Base-by-base conservation (phyloP, 2,113 vertebrate genomes). In the Chinchilla lanigera region DNA sequence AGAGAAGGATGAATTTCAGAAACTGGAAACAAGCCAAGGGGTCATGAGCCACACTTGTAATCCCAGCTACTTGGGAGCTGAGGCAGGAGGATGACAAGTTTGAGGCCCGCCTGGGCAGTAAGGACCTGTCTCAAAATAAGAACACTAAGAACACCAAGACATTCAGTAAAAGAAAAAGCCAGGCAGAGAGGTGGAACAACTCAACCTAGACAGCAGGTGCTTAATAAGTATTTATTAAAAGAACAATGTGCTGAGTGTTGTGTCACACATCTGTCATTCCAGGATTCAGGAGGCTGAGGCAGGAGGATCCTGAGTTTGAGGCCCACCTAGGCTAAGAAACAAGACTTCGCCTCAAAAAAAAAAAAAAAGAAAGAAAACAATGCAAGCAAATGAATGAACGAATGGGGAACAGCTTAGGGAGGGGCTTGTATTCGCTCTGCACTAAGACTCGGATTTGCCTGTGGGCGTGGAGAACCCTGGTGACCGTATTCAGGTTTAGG, bases 1-100 rank as follows among this genome's bases (percentile, higher is more conserved):
- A 85, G 56, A 90, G 96, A 95, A 11, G 38, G 54, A 5, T 19
- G 41, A 88, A 22, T 75, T 91, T 61, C 60, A 28, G 52, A 96
- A 96, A 94, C 35, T 65, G 60, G 44, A 86, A 75, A 50, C 22
- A 52, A 10, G 33, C 65, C 65, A 67, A 24, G 61, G 61, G 4
- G 19, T 58, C 56, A 19, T 58, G 56, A 58, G 19, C 56, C 56
- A 56, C 16, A 61, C 60, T 12, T 28, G 26, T 28, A 61, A 61
- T 61, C 60, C 26, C 60, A 61, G 24, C 10, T 61, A 28, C 60
- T 28, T 61, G 26, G 60, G 26, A 28, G 60, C 60, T 61, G 10
- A 61, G 60, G 60, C 60, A 61, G 60, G 60, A 61, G 26, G 60
- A 10, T 12, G 26, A 61, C 26, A 61, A 61, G 60, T 61, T 61